phyloP scores from a whole-genome alignment of 2,888 invertebrate genomes.

The Frankliniella intonsa region DNA sequence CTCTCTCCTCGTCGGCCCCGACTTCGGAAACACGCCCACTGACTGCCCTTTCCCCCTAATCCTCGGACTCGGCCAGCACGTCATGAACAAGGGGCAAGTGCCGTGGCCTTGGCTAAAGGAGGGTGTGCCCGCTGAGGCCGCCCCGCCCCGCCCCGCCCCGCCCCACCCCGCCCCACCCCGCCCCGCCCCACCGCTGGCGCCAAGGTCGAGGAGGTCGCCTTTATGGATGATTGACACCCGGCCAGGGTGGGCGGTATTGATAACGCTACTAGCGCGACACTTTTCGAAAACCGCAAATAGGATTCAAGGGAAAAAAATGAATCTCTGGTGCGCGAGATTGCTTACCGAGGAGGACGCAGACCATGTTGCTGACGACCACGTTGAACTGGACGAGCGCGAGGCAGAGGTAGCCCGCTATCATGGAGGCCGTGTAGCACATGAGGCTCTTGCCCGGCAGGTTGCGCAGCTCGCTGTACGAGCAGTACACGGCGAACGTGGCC shows the following conservation, averaged over 20 bases:
- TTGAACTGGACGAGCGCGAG: background rate
- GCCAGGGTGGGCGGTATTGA: no score
- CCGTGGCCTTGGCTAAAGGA: no score
- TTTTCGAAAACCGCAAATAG: no score
- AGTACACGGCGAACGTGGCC: conserved; percentile 36
- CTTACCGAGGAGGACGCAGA: background rate
- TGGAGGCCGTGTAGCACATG: conserved; percentile 35
- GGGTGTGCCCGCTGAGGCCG: background rate
- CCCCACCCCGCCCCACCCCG: background rate
- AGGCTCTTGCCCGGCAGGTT: conserved; percentile 37
- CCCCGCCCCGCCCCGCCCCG: background rate
- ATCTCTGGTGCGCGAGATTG: no score
- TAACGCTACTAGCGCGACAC: no score
- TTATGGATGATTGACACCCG: no score
- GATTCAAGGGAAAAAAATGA: no score
- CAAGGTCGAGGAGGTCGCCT: background rate
- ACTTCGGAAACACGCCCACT: no score
- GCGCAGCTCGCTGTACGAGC: conserved; percentile 35
- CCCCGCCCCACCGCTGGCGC: background rate
- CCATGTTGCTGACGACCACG: background rate
- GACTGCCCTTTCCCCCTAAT: no score
- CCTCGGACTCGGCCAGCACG: no score
- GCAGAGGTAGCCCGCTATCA: background rate
- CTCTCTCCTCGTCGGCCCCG: no score
- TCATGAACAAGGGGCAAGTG: no score